Evolutionary conservation across 1,140 invertebrate genomes (phyloP).

Genomic region (Gonatopus flavifemur): DNA sequence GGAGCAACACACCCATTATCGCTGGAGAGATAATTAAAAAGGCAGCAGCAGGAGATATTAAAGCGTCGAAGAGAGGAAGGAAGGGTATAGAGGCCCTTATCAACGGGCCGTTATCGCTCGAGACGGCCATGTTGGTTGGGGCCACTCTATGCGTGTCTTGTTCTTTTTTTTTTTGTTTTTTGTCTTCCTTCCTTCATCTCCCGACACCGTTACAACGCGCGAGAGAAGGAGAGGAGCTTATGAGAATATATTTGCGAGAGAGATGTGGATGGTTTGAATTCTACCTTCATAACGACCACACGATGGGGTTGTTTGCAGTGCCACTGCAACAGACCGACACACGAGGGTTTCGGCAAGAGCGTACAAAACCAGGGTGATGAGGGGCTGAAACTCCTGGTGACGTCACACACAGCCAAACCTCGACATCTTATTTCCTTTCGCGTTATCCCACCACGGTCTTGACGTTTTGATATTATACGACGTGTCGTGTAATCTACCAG

Average conservation of each 20-base stretch:
- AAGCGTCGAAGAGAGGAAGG: slow-evolving; percentile 22
- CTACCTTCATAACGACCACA: too few relatives aligned
- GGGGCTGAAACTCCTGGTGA: background rate
- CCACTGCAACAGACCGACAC: background rate
- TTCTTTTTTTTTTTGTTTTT: background rate
- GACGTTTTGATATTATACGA: too few relatives aligned
- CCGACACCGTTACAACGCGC: too few relatives aligned
- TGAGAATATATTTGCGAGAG: too few relatives aligned
- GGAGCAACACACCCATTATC: slow-evolving; percentile 32
- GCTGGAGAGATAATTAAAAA: slow-evolving; percentile 37
- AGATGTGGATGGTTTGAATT: too few relatives aligned
- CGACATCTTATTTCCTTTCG: slow-evolving; percentile 2
- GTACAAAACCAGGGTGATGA: slow-evolving; percentile 1
- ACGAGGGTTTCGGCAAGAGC: too few relatives aligned
- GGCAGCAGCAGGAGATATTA: slow-evolving; percentile 31
- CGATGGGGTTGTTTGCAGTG: too few relatives aligned
- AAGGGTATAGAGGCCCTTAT: slow-evolving; percentile 21
- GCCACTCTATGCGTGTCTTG: background rate
- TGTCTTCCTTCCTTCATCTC: too few relatives aligned
- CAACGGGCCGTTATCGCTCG: slow-evolving; percentile 7
- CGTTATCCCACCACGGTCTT: too few relatives aligned
- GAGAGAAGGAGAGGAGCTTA: too few relatives aligned
- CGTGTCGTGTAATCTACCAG: too few relatives aligned
- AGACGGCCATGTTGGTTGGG: background rate
- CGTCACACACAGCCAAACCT: background rate